phyloP scores from a whole-genome alignment of 2,888 invertebrate genomes.

The Siphlonurus alternatus region DNA sequence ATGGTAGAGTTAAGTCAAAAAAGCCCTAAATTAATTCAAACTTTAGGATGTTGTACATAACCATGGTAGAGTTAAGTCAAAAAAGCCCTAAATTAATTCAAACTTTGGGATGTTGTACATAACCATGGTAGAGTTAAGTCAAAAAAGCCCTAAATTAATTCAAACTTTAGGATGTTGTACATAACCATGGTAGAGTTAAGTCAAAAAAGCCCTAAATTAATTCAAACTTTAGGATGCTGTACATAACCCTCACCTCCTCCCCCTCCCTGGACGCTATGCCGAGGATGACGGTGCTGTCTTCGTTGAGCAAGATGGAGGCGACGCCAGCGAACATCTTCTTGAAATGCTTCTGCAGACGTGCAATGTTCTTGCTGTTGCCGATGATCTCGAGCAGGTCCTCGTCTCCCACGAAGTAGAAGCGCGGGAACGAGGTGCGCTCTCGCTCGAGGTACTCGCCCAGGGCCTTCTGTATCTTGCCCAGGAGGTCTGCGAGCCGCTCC shows the following conservation, averaged over 20 bases:
- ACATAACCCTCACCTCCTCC: conserved; percentile 59
- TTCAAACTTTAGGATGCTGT: too few species aligned
- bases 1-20: too few species aligned
- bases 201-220: too few species aligned
- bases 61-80: too few species aligned
- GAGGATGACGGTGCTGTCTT: conserved; percentile 78
- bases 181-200: too few species aligned
- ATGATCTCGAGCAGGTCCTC: conserved; percentile 98
- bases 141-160: too few species aligned
- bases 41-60: too few species aligned
- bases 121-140: too few species aligned
- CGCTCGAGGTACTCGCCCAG: conserved; percentile 98
- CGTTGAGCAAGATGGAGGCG: conserved; percentile 82
- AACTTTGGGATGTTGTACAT: too few species aligned
- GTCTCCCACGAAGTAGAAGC: conserved; percentile 99
- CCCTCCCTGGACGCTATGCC: conserved; percentile 94
- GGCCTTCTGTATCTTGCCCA: conserved; percentile 98
- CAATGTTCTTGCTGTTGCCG: conserved; percentile 97
- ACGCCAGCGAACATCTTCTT: conserved; percentile 99
- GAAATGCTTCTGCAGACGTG: conserved; percentile 96
- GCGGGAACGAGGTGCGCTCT: conserved; percentile 92
- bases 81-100: too few species aligned
- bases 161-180: too few species aligned
- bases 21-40: too few species aligned
- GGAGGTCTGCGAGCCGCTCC: conserved; percentile 88